Conservation (phyloP, 2,113 vertebrate species). For the Salvator merianae region DNA sequence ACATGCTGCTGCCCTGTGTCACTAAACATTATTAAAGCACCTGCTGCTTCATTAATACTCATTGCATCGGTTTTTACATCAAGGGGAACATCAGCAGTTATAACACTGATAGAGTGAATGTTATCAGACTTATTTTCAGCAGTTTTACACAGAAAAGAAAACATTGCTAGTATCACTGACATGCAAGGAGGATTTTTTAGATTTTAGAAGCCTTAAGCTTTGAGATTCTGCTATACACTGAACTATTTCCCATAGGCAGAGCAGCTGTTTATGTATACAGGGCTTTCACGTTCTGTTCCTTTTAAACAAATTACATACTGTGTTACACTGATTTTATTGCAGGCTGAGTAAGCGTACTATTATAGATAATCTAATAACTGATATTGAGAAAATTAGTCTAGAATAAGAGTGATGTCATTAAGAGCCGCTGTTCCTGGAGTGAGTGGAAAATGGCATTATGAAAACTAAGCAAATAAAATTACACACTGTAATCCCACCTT, state of each 20-base stretch:
- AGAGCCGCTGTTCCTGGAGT: neutral
- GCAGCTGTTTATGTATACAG: neutral
- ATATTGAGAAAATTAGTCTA: neutral
- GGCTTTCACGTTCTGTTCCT: neutral
- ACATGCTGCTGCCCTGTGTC: neutral
- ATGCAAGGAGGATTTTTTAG: slow-evolving; percentile 30
- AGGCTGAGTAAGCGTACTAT: neutral
- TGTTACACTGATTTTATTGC: neutral
- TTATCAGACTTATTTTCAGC: neutral
- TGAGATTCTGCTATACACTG: slow-evolving; percentile 48
- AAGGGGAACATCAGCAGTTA: neutral
- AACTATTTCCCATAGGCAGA: slow-evolving; percentile 26
- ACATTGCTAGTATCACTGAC: neutral
- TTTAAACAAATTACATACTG: slow-evolving; percentile 46
- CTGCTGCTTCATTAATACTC: neutral
- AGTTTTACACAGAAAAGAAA: slow-evolving; percentile 2
- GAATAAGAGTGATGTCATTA: neutral
- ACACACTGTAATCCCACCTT: neutral
- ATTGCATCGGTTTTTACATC: neutral
- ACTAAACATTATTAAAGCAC: neutral
- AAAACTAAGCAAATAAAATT: neutral
- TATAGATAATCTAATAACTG: slow-evolving; percentile 39
- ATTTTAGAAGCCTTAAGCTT: slow-evolving; percentile 38
- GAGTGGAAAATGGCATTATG: neutral
- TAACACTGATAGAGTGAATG: neutral